phyloP scores from a whole-genome alignment of 2,797 vertebrate species.

The Paratrypauchen microcephalus region DNA sequence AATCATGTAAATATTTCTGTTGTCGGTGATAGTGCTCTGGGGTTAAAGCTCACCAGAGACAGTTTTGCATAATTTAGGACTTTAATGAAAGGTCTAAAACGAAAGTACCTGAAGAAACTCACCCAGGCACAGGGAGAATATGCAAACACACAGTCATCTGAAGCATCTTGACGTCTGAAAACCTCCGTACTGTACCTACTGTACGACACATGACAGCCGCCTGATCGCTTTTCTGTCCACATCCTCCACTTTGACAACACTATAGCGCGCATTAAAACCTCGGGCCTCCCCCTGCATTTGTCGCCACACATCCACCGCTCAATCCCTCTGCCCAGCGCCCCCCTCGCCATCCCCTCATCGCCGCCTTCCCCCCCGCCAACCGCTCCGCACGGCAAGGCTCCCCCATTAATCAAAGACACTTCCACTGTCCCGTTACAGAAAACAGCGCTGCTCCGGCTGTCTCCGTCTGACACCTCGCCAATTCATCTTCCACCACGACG shows the following conservation, averaged over 20 bases:
- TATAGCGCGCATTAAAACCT: slow-evolving; percentile 30
- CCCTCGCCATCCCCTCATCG: slow-evolving; percentile 47
- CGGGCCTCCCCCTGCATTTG: slow-evolving; percentile 55
- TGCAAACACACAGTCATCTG: too few species aligned
- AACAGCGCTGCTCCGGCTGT: slow-evolving; percentile 88
- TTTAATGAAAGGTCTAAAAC: too few species aligned
- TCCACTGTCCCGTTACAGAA: slow-evolving; percentile 95
- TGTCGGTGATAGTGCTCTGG: too few species aligned
- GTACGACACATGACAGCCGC: background rate
- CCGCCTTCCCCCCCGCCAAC: slow-evolving; percentile 74
- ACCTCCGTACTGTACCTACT: background rate
- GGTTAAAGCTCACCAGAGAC: too few species aligned
- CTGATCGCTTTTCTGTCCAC: background rate
- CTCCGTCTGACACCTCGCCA: slow-evolving; percentile 87
- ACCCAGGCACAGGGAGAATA: too few species aligned
- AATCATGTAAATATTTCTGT: too few species aligned
- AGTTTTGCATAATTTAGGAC: too few species aligned
- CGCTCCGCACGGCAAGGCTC: slow-evolving; percentile 79
- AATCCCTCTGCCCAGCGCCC: slow-evolving; percentile 79
- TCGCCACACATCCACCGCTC: slow-evolving; percentile 82
- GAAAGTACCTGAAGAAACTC: too few species aligned
- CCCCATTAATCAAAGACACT: slow-evolving; percentile 97
- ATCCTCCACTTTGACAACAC: background rate
- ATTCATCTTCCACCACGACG: slow-evolving; percentile 83
- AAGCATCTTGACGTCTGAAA: background rate